Conservation (phyloP, 2,888 invertebrate species). For the Sphecodes monilicornis region DNA sequence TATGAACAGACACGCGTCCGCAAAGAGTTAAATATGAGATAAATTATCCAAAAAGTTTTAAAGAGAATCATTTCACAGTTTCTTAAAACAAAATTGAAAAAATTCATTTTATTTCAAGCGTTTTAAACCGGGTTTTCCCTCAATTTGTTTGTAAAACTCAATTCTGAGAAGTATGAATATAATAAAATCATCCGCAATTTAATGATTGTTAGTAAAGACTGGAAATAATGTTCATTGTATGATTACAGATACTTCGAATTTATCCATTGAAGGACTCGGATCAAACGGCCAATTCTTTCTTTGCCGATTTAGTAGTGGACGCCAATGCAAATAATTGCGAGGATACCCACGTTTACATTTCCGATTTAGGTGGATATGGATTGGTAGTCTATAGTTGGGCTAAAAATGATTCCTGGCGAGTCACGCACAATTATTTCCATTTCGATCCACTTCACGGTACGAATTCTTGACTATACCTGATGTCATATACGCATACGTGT, state of each 20-base stretch:
- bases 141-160: no score
- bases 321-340: slow-evolving; percentile 89
- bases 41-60: no score
- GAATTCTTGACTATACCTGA: not conserved
- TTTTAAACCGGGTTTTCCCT: no score
- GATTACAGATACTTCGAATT: slow-evolving; percentile 85
- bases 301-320: slow-evolving; percentile 92
- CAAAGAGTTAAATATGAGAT: no score
- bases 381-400: slow-evolving; percentile 91
- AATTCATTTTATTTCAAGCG: no score
- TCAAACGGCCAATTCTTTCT: slow-evolving; percentile 91
- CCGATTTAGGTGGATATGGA: slow-evolving; percentile 91
- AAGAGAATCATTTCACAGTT: no score
- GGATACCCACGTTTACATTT: slow-evolving; percentile 91
- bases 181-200: no score
- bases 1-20: no score
- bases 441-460: slow-evolving; percentile 89
- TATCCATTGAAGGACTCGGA: slow-evolving; percentile 89
- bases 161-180: not conserved
- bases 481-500: not conserved
- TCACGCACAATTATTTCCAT: slow-evolving; percentile 93
- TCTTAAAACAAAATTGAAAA: no score
- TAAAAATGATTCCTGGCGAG: slow-evolving; percentile 91
- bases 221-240: not conserved
- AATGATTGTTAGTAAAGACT: not conserved